Evolutionary conservation across 2,888 invertebrate species (phyloP), one percentile per base, ranked within the genome.

Genomic region (Diachrysia chrysitis): DNA sequence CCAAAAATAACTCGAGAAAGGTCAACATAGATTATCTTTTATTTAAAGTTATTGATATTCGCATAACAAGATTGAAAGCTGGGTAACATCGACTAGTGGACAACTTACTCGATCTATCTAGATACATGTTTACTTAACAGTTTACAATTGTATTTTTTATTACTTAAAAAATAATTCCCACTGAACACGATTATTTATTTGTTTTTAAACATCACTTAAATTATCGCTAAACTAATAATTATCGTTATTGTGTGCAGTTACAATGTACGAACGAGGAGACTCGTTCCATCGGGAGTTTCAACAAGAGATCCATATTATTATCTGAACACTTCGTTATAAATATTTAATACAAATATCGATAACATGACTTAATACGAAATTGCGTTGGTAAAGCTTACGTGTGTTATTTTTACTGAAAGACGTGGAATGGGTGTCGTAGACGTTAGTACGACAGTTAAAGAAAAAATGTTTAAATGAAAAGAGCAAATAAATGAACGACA

Each of bases 151-250:
- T 89, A 85, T 87, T 86, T 86, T 89, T 89, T 85, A 89, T 87
- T 93, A 92, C 93, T 93, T 94, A 93, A 93, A 91, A 93, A 93
- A 92, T 93, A 93, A 93, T 89, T 91, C 91, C 93, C 92, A 89
- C 90, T 93, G 94, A 95, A 95, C 94, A 95, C 95, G 92, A 92
- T 92, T 91, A 90, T 88, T 90, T 85, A 87, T 85, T 86, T 76
- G 74, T 81, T 86, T 89, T 89, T 90, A 91, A 93, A 94, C 92
- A 92, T 91, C 87, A 91, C 93, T 94, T 94, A 94, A 89, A 90
- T 90, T 91, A 93, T 85, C 84, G 87, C 92, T 95, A 94, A 92
- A 92, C 92, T 94, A 93, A 86, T 90, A 90, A 85, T 91, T 92
- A 92, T 87, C 85, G 76, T 90, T 93, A 93, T 89, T 93, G 93